Base-by-base conservation (phyloP, 2,888 invertebrate genomes). In the Pseudoips prasinana region DNA sequence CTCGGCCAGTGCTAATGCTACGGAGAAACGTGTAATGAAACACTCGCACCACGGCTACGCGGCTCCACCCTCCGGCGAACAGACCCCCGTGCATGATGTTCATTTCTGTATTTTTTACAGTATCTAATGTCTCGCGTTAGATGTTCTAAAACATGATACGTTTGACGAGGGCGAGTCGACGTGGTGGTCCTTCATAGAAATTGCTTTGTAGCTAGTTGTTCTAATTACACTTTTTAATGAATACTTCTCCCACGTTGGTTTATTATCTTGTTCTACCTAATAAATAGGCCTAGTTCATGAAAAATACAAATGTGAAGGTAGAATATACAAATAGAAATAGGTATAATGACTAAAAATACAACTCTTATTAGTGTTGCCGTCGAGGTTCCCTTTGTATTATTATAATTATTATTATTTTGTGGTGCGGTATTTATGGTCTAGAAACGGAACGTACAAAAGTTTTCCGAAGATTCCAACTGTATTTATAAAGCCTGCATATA, bases 21-120 rank as follows among this genome's bases (percentile, higher is more conserved):
- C 79, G 52, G 55, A 58, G 80, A 82, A 83, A 64, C 54, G 35
- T 62, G 79, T 71, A 82, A 82, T 76, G 75, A 64, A 75, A 83
- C 68, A 78, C 79, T 71, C 54, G 40, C 55, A 46, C 53, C 55
- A 63, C 67, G 62, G 61, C 54, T 53, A n/a, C n/a, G n/a, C 46
- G 55, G 49, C 50, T 43, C 29, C 22, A 33, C 17, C 14, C 8
- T 19, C 27, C 20, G 22, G 27, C 36, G 46, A 62, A 57, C 64
- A 5, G 14, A 14, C 61, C 44, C n/a, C 61, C 67, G 44, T 60
- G 55, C 41, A 45, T 50, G 46, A 43, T 50, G 51, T 49, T 46
- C 39, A 53, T 55, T 58, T 44, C 48, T 64, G 51, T 61, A 55
- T 53, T 65, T 71, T 69, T 70, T 70, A 62, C 58, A 60, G 61